phyloP scores from a whole-genome alignment of 2,113 vertebrate species.

The Ochotona princeps region DNA sequence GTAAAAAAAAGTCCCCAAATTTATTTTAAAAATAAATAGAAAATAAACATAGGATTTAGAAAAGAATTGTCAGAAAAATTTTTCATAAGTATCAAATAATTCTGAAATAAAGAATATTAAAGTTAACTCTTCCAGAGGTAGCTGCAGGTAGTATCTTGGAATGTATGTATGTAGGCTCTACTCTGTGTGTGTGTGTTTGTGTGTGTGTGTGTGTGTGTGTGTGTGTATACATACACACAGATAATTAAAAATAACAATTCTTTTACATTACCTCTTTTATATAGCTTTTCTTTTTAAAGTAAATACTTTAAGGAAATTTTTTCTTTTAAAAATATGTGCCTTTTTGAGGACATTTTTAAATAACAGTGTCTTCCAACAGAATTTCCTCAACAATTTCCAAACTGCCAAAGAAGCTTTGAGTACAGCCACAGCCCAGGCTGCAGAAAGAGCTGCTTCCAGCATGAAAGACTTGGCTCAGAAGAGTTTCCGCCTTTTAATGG shows the following conservation, averaged over 20 bases:
- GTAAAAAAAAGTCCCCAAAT: too few species aligned
- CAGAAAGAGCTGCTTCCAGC: conserved; percentile 93
- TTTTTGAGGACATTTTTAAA: background rate
- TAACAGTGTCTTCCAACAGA: conserved; percentile 82
- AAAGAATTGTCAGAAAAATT: background rate
- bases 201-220: background rate
- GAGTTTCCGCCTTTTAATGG: conserved; percentile 91
- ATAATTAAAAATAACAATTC: background rate
- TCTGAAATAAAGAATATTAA: conserved; percentile 17
- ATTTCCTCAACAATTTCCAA: conserved; percentile 95
- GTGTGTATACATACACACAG: background rate
- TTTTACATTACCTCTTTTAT: background rate
- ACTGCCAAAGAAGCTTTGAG: conserved; percentile 92
- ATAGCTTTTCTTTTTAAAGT: conserved; percentile 21
- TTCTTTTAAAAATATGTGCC: background rate
- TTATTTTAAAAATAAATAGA: too few species aligned
- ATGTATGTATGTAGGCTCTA: background rate
- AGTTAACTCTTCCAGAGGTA: background rate
- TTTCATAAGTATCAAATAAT: conserved; percentile 19
- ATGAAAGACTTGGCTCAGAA: conserved; percentile 92
- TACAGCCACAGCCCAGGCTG: conserved; percentile 93
- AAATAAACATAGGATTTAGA: background rate
- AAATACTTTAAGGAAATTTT: background rate
- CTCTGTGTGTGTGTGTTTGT: background rate
- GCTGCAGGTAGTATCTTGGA: background rate